Base-by-base conservation (phyloP, 2,113 vertebrate genomes). In the Orcinus orca region DNA sequence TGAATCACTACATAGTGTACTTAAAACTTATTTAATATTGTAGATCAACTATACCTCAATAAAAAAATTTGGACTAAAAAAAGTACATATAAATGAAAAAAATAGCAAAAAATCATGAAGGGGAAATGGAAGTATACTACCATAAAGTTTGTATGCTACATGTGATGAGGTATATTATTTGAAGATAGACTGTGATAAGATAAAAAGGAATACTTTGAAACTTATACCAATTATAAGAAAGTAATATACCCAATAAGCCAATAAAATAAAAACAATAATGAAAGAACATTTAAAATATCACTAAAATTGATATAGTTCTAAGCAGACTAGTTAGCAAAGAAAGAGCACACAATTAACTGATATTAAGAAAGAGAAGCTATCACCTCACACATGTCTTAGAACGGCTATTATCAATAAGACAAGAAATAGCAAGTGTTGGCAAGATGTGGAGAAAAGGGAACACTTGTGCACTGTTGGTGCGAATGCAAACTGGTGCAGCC, bases 211-310 rank as follows among this genome's bases (percentile, higher is more conserved):
- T 70, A 41, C 4, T 82, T 29, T 76, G 76, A 76, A 31, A 6
- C 15, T 71, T 92, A 85, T 6, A 53, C 1, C 15, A 90, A 67
- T 44, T 13, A 92, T 67, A 50, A 90, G 65, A 80, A 91, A 74
- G 33, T 62, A 47, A 29, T 73, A 74, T 15, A 87, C 10, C 21
- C 81, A 60, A 82, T 38, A 60, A 71, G 36, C 29, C n/a, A 73
- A 50, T 74, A 41, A 86, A 55, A 81, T 77, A 44, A 83, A 71
- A 63, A 3, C 29, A 92, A 87, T 79, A 44, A 83, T 68, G 55
- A 87, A 79, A 86, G 83, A 81, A 73, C 74, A 47, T 80, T 70
- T 31, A 47, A 93, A 86, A 87, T 77, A 87, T 79, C 36, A 86
- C 21, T 87, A 21, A 86, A 76, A 41, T 76, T 93, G 70, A 85